Percentiles rank a stretch among this genome's conserved stretches.
phyloP scores from a whole-genome alignment of 2,113 vertebrate species.

The Cygnus buccinator region DNA sequence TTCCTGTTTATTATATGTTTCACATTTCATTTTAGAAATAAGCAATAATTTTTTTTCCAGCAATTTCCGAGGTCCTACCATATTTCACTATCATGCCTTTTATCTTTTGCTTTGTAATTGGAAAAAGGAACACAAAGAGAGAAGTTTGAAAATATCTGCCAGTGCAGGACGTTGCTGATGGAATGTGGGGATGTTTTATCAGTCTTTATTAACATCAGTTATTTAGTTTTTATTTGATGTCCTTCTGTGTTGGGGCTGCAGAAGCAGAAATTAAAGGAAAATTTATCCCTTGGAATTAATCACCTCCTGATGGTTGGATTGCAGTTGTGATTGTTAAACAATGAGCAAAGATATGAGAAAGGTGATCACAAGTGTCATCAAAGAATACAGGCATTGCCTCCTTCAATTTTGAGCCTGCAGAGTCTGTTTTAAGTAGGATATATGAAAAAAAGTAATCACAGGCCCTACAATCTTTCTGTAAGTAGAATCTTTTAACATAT shows the following conservation, averaged over 20 bases:
- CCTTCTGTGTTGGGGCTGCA: neutral
- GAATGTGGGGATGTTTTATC: neutral
- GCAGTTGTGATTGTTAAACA: neutral
- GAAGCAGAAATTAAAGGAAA: neutral
- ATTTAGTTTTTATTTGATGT: neutral
- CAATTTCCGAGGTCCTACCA: neutral
- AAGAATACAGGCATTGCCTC: neutral
- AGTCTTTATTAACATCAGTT: neutral
- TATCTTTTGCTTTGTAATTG: constrained; percentile 17
- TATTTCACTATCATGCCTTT: neutral
- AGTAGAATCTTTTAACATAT: neutral
- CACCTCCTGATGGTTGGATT: neutral
- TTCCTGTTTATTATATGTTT: constrained; percentile 13
- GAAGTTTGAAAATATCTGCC: constrained; percentile 8
- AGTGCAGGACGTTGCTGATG: neutral
- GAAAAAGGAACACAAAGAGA: neutral
- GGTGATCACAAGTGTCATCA: neutral
- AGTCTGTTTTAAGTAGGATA: neutral
- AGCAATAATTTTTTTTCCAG: neutral
- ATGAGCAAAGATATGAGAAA: neutral
- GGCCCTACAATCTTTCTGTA: neutral
- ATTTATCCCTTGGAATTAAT: neutral
- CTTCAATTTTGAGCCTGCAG: neutral
- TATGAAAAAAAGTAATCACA: neutral
- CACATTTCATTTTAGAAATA: constrained; percentile 2